A percentile compares a stretch with the other conserved stretches of the same genome.
Evolutionary conservation across 2,888 invertebrate genomes (phyloP).

Genomic region (Arge pagana): DNA sequence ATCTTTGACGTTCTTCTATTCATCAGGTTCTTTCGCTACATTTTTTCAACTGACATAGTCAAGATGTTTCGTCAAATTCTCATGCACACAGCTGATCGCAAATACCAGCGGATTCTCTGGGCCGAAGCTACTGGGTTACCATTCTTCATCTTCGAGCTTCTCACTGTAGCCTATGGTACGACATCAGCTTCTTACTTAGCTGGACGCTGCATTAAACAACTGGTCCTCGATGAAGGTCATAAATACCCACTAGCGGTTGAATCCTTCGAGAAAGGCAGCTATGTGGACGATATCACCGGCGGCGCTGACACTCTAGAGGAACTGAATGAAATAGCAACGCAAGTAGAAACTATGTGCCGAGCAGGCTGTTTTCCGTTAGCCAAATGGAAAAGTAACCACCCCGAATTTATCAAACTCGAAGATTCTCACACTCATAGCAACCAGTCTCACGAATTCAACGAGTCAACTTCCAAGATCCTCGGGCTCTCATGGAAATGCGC

Average conservation of each 20-base stretch:
- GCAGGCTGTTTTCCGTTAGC: slow-evolving; percentile 27
- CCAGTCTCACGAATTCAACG: slow-evolving; percentile 2
- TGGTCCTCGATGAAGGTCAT: slow-evolving; percentile 20
- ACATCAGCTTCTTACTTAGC: slow-evolving; percentile 25
- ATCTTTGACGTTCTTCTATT: slow-evolving; percentile 42
- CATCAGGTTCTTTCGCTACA: slow-evolving; percentile 38
- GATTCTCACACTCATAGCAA: not conserved
- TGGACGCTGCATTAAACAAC: slow-evolving; percentile 20
- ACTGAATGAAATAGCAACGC: slow-evolving; percentile 1
- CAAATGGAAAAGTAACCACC: slow-evolving; percentile 23
- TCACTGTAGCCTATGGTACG: slow-evolving; percentile 22
- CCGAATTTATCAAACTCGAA: not conserved
- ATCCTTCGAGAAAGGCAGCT: slow-evolving; percentile 12
- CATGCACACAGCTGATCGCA: slow-evolving; percentile 35
- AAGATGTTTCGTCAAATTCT: slow-evolving; percentile 51
- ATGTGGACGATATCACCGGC: slow-evolving; percentile 24
- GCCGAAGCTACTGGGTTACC: slow-evolving; percentile 14
- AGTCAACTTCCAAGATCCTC: slow-evolving; percentile 19
- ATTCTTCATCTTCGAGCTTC: slow-evolving; percentile 12
- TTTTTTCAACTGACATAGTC: slow-evolving; percentile 47
- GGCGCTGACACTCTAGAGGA: slow-evolving; percentile 13
- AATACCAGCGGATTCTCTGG: slow-evolving; percentile 52
- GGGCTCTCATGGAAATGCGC: slow-evolving; percentile 22
- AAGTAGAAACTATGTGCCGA: slow-evolving; percentile 21
- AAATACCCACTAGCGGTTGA: not conserved